Base-by-base conservation (phyloP, 2,113 vertebrate genomes). In the Megaptera novaeangliae region DNA sequence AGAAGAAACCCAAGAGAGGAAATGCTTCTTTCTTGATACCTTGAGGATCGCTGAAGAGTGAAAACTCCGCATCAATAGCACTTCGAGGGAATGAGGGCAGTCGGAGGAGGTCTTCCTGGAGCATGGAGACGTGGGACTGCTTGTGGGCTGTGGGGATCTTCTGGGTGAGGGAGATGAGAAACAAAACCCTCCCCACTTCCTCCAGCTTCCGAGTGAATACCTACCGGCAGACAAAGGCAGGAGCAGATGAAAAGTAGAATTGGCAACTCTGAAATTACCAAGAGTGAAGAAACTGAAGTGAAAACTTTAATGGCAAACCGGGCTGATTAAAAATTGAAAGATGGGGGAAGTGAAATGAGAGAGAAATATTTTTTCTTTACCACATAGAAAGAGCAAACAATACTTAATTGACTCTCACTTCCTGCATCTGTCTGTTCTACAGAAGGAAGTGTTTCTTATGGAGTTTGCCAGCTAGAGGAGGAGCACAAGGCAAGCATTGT, bases 131-230 rank as follows among this genome's bases (percentile, higher is more conserved):
- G 0, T 99, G 99, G 46, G 99, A 99, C 96, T 99, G 99, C 91
- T 99, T 99, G 98, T 99, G 99, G 41, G 99, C 99, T 0, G 99
- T 98, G 7, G 99, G 99, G 98, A 99, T 99, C 98, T 99, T 99
- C 97, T 99, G 99, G 0, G 99, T 99, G 52, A 99, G 98, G 0
- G 99, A 99, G 97, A 99, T 99, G 93, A 99, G 99, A 98, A 99
- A 99, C 68, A 99, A 97, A 72, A 99, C 99, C 1, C 99, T 98
- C 3, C 99, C 99, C 0, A 99, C 99, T 96, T 99, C 99, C 98
- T 99, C 99, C 75, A 99, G 98, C 98, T 99, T 99, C 88, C 99
- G 99, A 2, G 99, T 99, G 97, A 99, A 99, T 96, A 99, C 99
- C 99, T 99, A 46, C 6, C n/a, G 55, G 12, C 71, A 68, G 44